Base-by-base conservation (phyloP, 1,140 invertebrate genomes). In the Drosophila kohkoa region DNA sequence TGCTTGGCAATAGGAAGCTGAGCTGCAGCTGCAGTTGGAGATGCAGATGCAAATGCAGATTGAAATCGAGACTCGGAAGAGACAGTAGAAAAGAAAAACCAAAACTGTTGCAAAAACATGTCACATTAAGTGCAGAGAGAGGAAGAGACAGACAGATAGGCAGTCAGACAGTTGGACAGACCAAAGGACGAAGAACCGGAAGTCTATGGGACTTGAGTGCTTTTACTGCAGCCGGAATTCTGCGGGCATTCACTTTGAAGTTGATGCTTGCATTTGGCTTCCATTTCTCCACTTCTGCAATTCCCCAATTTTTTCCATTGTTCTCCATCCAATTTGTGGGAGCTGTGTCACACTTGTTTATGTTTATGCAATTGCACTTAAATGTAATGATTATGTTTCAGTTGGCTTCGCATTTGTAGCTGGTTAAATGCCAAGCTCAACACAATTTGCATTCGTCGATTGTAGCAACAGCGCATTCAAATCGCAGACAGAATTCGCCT, bases 101-200 rank as follows among this genome's bases (percentile, higher is more conserved):
- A 71, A 88, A 87, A 86, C 82, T 88, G 83, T 82, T 87, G 83
- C 83, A 83, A 87, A 87, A 87, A 87, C 83, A 87, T 87, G 82
- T 88, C 83, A 82, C 82, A 87, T 87, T 87, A 87, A 87, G 83
- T 87, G 83, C 83, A 83, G 51, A 35, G 16, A 60, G 48, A 52
- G 10, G 25, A 2, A n/a, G 20, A 10, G 49, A 51, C 5, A 28
- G 10, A n/a, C 8, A 11, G 30, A 55, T 7, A 35, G 52, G 41
- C 30, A 5, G 32, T 78, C 63, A 72, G 82, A 81, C 45, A 60
- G 66, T 49, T 57, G 65, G 8, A 38, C 35, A 10, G 6, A 38
- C 32, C 3, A 3, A 25, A 25, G 20, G 20, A 25, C 20, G 20
- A 25, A 25, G 20, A 49, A 65, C 81, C 67, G 81, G 82, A 87